Base-by-base conservation (phyloP, 2,797 vertebrate genomes). In the Hydrophis major region DNA sequence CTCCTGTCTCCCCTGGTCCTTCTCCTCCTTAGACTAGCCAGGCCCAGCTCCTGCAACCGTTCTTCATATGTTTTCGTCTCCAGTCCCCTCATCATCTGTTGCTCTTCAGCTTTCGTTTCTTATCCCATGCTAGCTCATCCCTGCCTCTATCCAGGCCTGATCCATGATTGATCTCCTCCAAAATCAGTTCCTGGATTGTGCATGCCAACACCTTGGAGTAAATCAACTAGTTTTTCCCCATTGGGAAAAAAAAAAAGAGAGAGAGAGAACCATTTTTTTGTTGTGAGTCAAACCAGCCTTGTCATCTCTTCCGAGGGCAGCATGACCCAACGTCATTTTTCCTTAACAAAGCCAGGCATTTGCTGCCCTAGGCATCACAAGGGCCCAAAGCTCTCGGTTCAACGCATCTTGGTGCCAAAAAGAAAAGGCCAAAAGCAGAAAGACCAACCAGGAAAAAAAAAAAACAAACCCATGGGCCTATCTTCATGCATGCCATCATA, bases 281-380 rank as follows among this genome's bases (percentile, higher is more conserved):
- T 0, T n/a, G 13, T 18, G 11, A n/a, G 1, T 25, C 60, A 28
- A 16, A 90, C 86, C 5, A 47, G 86, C 25, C 63, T 20, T 18
- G 27, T 55, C 42, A 89, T 86, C 88, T 69, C 78, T 63, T n/a
- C 55, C 2, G 27, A 92, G 90, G 86, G 63, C 91, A 86, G 2
- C 20, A 61, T 91, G 60, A 60, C 86, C 90, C 18, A 0, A 37
- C 69, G 74, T 22, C 11, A 11, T 91, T 11, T 32, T 74, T 32
- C 74, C 86, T 83, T 16, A 94, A 92, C 50, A 13, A 93, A 74
- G 91, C 63, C 3, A 42, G 69, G 32, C 90, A 5, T 93, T 94
- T 88, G 27, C 78, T 83, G 0, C 91, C 90, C 59, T 42, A 63
- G 60, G 47, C 6, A 91, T 61, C 13, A 2, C 63, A 63, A 32